Evolutionary conservation across 2,113 vertebrate genomes (phyloP).

Genomic region (Pseudorectes ferrugineus): DNA sequence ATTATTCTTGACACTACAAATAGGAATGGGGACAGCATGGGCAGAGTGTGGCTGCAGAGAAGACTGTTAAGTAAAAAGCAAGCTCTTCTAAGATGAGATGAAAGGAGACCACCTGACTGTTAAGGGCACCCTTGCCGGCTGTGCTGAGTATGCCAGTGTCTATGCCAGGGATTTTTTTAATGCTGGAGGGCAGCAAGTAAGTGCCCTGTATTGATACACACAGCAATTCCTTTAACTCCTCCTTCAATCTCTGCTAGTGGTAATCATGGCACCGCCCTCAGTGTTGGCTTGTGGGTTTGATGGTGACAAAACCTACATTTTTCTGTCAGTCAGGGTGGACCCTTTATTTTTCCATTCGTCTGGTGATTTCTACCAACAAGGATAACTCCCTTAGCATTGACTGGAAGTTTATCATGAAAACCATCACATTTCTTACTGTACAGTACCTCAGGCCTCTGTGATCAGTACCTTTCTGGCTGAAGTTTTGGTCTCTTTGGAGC

Average conservation of each 20-base stretch:
- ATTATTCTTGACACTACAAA: background rate
- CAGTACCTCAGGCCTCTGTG: background rate
- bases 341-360: background rate
- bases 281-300: background rate
- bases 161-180: background rate
- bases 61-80: background rate
- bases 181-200: background rate
- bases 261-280: background rate
- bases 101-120: background rate
- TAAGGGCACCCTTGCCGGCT: background rate
- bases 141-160: background rate
- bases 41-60: background rate
- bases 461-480: background rate
- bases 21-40: background rate
- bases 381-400: background rate
- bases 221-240: accelerated
- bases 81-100: background rate
- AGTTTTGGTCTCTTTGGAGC: background rate
- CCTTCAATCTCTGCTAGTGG: background rate
- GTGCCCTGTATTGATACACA: background rate
- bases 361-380: background rate
- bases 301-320: background rate
- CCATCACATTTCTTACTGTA: background rate
- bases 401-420: background rate
- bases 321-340: accelerated